Evolutionary conservation across 2,888 invertebrate genomes (phyloP), one percentile per base, ranked within the genome.

Genomic region (Pheosia gnoma): DNA sequence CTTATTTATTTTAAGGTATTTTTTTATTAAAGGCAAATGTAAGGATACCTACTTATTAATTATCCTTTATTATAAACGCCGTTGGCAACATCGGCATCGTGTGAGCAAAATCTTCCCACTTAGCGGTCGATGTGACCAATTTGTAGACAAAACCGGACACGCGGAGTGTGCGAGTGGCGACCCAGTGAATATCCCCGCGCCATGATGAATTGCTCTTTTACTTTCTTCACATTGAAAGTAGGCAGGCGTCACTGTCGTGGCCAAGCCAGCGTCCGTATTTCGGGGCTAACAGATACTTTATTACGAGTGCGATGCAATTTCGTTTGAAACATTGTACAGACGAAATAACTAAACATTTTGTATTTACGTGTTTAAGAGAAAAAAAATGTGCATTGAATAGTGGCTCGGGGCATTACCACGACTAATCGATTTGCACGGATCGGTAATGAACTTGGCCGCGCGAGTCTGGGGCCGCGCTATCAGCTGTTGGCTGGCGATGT

Each of bases 121-220:
- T 88, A 88, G 87, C 90, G 88, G 91, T 90, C 89, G 86, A 89
- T 85, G 92, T 90, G 83, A 89, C 90, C 91, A 89, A 90, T 92
- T 88, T 87, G 87, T 85, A 85, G 86, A 86, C 82, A 84, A 88
- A 75, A 88, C 91, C 92, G 92, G 90, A 90, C 89, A 87, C 86
- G 80, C 83, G 72, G 76, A 75, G 79, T 80, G 78, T 72, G 83
- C 51, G 25, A 4, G 11, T 13, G 11, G 81, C 85, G 90, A 87
- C 88, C 89, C 84, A 89, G 83, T 89, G 86, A 84, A 80, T 79
- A 82, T 79, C 80, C 80, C 79, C 70, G 71, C 73, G 70, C 74
- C 83, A 80, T 87, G 85, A 89, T 89, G 82, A 86, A 86, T 87
- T 83, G 79, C 78, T 90, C 82, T 88, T 90, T 91, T 92, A 93